A percentile compares a stretch with the other conserved stretches of the same genome.
Evolutionary conservation across 1,140 invertebrate genomes (phyloP).

Genomic region (Drosophila triauraria): DNA sequence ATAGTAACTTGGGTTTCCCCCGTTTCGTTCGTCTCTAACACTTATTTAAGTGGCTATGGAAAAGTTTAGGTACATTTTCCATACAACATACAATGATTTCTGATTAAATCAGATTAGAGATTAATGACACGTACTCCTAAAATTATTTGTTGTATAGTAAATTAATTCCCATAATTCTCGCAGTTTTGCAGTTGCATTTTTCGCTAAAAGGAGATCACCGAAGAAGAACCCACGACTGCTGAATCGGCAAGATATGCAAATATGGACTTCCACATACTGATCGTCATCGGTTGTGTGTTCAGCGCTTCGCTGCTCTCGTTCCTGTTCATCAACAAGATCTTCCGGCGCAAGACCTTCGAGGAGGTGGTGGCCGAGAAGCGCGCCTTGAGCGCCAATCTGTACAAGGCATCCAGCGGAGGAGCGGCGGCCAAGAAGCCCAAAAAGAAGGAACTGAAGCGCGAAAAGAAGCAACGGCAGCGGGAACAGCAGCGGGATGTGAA

Average conservation of each 20-base stretch:
- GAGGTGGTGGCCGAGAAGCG: constrained; percentile 82
- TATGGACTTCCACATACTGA: constrained; percentile 85
- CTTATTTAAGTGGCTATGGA: neutral
- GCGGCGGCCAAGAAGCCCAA: constrained; percentile 69
- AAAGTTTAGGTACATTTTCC: neutral
- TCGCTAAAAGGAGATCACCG: constrained; percentile 21
- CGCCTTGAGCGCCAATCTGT: constrained; percentile 78
- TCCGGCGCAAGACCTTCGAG: constrained; percentile 82
- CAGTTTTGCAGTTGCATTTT: constrained; percentile 33
- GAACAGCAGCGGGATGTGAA: constrained; percentile 69
- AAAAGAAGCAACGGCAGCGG: constrained; percentile 73
- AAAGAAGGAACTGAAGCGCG: constrained; percentile 81
- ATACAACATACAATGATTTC: neutral
- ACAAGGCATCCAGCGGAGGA: constrained; percentile 60
- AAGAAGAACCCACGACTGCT: constrained; percentile 26
- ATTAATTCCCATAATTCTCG: neutral
- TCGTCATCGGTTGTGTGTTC: constrained; percentile 82
- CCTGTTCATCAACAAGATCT: constrained; percentile 83
- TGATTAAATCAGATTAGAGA: neutral
- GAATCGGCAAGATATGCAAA: constrained; percentile 79
- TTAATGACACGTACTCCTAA: neutral
- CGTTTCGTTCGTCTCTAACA: neutral
- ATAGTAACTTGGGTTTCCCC: neutral
- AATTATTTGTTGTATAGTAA: neutral
- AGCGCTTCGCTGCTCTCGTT: constrained; percentile 80